phyloP scores from a whole-genome alignment of 2,888 invertebrate genomes.

The Oscheius myriophilus region DNA sequence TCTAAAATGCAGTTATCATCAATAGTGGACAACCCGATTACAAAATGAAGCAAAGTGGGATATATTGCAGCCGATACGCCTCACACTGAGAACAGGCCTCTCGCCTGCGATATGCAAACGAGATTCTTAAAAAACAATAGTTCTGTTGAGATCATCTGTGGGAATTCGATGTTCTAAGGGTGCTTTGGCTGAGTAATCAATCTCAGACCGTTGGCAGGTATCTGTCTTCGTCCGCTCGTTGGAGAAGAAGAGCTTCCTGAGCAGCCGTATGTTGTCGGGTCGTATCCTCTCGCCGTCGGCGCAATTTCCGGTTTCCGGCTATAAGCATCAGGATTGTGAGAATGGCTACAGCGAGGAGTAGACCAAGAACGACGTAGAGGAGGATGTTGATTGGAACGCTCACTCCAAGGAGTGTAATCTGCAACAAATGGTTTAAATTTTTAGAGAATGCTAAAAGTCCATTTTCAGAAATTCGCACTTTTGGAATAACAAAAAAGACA shows the following conservation, averaged over 20 bases:
- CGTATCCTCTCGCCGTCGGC: constrained; percentile 26
- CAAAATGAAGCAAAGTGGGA: constrained; percentile 24
- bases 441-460: too few relatives aligned
- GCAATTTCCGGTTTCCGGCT: constrained; percentile 40
- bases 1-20: too few relatives aligned
- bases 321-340: constrained; percentile 43
- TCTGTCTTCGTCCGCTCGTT: constrained; percentile 49
- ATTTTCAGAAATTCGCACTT: too few relatives aligned
- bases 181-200: constrained; percentile 11
- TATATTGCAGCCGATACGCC: constrained; percentile 26
- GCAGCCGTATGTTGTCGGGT: constrained; percentile 42
- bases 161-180: constrained; percentile 5
- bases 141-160: constrained; percentile 21
- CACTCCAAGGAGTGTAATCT: constrained; percentile 36
- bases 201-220: constrained; percentile 46
- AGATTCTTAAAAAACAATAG: constrained; percentile 2
- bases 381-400: constrained; percentile 35
- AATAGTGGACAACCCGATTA: too few relatives aligned
- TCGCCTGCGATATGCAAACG: background rate
- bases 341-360: constrained; percentile 35
- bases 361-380: constrained; percentile 41
- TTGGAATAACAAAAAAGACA: too few relatives aligned
- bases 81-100: constrained; percentile 43
- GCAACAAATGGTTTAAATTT: background rate
- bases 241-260: constrained; percentile 45